Conservation (phyloP, 1,140 invertebrate species). For the Homalodisca vitripennis region DNA sequence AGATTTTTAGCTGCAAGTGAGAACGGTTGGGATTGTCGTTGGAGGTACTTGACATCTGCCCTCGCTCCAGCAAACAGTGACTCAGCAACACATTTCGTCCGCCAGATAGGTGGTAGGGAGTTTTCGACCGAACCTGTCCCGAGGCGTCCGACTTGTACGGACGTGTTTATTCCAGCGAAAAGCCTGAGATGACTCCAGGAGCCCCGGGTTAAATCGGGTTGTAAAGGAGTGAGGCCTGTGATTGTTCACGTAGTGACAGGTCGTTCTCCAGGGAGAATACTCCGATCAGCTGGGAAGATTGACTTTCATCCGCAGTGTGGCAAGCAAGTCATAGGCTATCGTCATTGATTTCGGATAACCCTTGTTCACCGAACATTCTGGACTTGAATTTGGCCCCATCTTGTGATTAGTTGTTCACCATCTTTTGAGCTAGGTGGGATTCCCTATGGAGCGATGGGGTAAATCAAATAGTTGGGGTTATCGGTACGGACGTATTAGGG, state of each 20-base stretch:
- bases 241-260: constrained; percentile 51
- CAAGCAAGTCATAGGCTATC: constrained; percentile 30
- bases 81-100: constrained; percentile 56
- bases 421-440: background rate
- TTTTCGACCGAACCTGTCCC: constrained; percentile 67
- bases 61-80: constrained; percentile 66
- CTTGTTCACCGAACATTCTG: constrained; percentile 25
- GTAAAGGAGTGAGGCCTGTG: constrained; percentile 58
- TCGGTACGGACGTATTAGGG: too few species aligned
- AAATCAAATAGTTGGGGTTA: too few species aligned
- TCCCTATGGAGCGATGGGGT: background rate
- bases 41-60: constrained; percentile 63
- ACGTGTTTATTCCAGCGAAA: constrained; percentile 46
- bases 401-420: constrained; percentile 9
- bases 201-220: constrained; percentile 50
- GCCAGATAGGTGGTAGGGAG: constrained; percentile 76
- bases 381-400: constrained; percentile 32
- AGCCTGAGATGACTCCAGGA: constrained; percentile 51
- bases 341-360: constrained; percentile 26
- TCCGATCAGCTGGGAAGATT: constrained; percentile 45
- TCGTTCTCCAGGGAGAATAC: constrained; percentile 48
- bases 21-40: constrained; percentile 58
- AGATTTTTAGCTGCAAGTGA: constrained; percentile 59
- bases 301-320: constrained; percentile 33
- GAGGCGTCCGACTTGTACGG: constrained; percentile 45